These are phyloP conservation scores for Eudorcas thomsonii DNA, from an alignment of 2,113 vertebrate species.

Conservation along the genomic window DNA sequence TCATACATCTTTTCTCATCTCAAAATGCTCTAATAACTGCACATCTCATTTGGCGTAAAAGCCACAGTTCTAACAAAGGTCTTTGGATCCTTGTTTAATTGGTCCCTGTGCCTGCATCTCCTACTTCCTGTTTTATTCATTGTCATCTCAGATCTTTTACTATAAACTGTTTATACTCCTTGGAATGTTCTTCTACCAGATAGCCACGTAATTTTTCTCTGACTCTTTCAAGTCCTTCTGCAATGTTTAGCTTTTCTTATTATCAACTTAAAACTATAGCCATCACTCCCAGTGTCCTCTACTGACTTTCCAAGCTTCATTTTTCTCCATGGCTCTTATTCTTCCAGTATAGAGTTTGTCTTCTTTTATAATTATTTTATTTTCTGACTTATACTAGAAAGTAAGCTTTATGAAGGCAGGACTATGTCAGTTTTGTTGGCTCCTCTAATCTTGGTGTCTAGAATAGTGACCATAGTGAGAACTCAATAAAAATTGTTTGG, in stretches of 20 bases:
- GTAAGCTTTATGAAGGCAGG: background rate
- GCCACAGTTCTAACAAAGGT: background rate
- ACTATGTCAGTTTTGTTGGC: background rate
- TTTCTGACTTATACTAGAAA: background rate
- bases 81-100: background rate
- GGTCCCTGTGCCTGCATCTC: background rate
- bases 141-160: background rate
- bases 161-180: background rate
- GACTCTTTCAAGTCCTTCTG: background rate
- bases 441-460: background rate
- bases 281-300: no score
- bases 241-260: background rate
- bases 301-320: background rate
- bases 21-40: background rate
- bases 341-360: background rate
- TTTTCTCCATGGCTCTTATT: background rate
- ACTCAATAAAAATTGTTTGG: background rate
- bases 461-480: background rate
- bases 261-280: background rate
- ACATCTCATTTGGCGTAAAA: background rate
- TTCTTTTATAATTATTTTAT: background rate
- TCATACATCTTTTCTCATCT: background rate
- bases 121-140: background rate
- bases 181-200: background rate
- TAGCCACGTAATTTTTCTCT: background rate